A percentile compares a stretch with the other conserved stretches of the same genome.
These are phyloP conservation scores for Astropecten irregularis DNA, from an alignment of 53 echinoderm and acorn worm genomes.

Conservation along the genomic window DNA sequence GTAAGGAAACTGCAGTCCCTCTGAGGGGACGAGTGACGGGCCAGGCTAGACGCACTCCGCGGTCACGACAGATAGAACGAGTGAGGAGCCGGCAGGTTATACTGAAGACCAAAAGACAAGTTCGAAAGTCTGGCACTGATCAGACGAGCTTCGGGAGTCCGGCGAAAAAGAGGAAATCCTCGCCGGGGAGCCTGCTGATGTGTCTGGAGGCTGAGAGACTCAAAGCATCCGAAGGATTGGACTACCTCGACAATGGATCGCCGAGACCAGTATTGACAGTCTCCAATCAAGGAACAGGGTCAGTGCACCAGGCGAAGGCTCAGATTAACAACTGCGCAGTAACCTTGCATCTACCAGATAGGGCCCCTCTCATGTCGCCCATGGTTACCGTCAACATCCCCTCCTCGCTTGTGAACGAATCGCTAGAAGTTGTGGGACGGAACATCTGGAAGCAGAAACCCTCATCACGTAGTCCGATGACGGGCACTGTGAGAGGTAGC, in stretches of 20 bases:
- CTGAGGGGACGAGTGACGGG: no score
- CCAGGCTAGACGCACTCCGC: no score
- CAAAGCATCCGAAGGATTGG: constrained; percentile 38
- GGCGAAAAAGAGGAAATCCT: not conserved
- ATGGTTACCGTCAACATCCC: constrained; percentile 51
- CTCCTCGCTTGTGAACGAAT: not conserved
- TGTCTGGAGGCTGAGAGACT: constrained; percentile 28
- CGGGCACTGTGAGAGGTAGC: no score
- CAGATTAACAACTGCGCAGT: constrained; percentile 39
- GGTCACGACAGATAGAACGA: no score
- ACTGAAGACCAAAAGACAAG: no score
- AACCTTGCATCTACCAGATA: constrained; percentile 17
- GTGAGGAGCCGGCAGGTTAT: no score
- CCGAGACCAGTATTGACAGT: not conserved
- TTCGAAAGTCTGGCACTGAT: no score
- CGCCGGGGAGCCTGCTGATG: constrained; percentile 13
- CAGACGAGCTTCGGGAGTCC: not conserved
- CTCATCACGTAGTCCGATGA: no score
- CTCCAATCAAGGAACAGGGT: not conserved
- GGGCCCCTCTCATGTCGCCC: constrained; percentile 48
- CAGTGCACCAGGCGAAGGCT: not conserved
- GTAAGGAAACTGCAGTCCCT: not conserved
- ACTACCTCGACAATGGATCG: constrained; percentile 21
- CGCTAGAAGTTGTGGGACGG: not conserved
- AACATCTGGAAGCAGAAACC: no score